Evolutionary conservation across 2,797 vertebrate genomes (phyloP), one percentile per base, ranked within the genome.

Genomic region (Chelmon rostratus): DNA sequence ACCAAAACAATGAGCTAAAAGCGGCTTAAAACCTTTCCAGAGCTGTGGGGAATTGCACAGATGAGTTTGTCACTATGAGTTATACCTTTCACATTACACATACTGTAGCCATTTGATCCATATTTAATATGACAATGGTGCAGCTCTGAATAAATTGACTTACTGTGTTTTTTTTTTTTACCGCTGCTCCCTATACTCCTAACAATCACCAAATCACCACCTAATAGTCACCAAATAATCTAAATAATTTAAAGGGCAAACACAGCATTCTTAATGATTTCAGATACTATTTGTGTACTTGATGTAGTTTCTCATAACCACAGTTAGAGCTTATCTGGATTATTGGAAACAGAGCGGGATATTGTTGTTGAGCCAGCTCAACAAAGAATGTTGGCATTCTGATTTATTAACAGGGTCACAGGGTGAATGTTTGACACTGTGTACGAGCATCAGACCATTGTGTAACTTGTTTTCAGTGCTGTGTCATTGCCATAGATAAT

Each of bases 251-350:
- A 38, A 3, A 63, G 25, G 25, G 40, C 56, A 56, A 69, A 44
- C 50, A 25, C 42, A 5, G 23, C 52, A 23, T 54, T 70, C 66
- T n/a, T 69, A 52, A 44, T 53, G 10, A 3, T 58, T 18, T 33
- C 46, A 59, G 61, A 5, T 58, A 52, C 69, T 64, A 62, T 73
- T 50, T 8, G 64, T n/a, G 57, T 37, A 56, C 16, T 33, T 63
- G 42, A 42, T 12, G 47, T 61, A 40, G 15, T 47, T 56, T 28
- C 33, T 76, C 49, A 12, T 8, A 47, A 38, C 15, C 10, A 23
- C 12, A 37, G 56, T 1, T 31, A 62, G 35, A 38, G 44, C 38
- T 78, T 35, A n/a, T 72, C 12, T 76, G 11, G 62, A 67, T 71
- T 19, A 62, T 18, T 44, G 33, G 35, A 49, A 53, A 61, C 28